A percentile compares a stretch with the other conserved stretches of the same genome.
Evolutionary conservation across 2,797 vertebrate genomes (phyloP).

Genomic region (Pangasius krempfi): DNA sequence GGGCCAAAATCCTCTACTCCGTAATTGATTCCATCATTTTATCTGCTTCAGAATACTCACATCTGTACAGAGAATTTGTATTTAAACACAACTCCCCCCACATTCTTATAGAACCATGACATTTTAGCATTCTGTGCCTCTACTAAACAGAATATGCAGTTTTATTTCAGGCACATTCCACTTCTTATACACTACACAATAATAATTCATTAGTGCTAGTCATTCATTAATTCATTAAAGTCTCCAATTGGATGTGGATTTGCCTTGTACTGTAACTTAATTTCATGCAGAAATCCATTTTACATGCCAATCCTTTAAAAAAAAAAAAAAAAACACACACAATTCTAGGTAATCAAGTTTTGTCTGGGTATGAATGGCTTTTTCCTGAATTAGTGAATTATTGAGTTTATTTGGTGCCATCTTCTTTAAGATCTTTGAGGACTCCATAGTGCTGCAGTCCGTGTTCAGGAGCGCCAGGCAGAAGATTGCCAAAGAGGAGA

Average conservation of each 20-base stretch:
- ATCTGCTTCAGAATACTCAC: conserved; percentile 35
- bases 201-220: background rate
- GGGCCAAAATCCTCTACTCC: conserved; percentile 28
- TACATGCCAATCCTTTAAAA: background rate
- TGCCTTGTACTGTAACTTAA: background rate
- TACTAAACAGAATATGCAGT: background rate
- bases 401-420: background rate
- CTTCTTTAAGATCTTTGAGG: conserved; percentile 89
- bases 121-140: background rate
- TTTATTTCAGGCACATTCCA: background rate
- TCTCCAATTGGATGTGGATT: background rate
- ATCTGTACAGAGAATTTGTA: conserved; percentile 34
- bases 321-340: too few relatives aligned
- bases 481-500: conserved; percentile 97
- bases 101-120: background rate
- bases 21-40: conserved; percentile 45
- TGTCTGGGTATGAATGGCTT: background rate
- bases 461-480: conserved; percentile 97
- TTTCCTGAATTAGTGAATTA: background rate
- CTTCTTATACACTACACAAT: background rate
- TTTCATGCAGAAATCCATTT: background rate
- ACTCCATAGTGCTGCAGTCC: conserved; percentile 97
- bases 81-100: background rate
- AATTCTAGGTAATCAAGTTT: background rate
- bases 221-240: too few relatives aligned